phyloP scores from a whole-genome alignment of 30 jellyfish, hydroid and myxozoan genomes.

The Aurelia aurita complex sp. Pacific region DNA sequence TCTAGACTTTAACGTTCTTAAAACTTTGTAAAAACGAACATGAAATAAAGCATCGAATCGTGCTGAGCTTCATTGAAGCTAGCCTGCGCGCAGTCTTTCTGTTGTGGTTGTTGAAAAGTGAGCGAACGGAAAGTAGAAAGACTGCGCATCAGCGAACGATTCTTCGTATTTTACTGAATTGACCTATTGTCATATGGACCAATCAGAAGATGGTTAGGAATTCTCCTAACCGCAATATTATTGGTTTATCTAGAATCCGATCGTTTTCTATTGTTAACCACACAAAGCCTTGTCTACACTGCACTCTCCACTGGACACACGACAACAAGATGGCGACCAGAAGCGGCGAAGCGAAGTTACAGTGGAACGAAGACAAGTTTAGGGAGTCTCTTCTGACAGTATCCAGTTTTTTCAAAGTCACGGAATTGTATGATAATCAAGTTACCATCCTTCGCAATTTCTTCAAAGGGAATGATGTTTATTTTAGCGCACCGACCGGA shows the following conservation, averaged over 20 bases:
- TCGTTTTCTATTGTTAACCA: background rate
- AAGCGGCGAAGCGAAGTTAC: slow-evolving; percentile 13
- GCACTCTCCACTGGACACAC: background rate
- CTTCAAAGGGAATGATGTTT: slow-evolving; percentile 21
- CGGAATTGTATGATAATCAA: slow-evolving; percentile 13
- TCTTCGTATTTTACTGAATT: slow-evolving; percentile 19
- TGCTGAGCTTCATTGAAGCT: too few species aligned
- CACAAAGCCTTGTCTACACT: too few species aligned
- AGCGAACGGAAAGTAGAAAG: too few species aligned
- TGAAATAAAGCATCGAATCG: too few species aligned
- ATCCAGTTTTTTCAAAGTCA: slow-evolving; percentile 1
- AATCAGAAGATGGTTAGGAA: slow-evolving; percentile 20
- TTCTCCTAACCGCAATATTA: slow-evolving; percentile 17
- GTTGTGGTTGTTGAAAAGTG: too few species aligned
- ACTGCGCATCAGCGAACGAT: too few species aligned
- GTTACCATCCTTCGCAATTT: slow-evolving; percentile 34
- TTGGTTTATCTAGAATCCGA: slow-evolving; percentile 4
- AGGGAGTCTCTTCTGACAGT: slow-evolving; percentile 27
- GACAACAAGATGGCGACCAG: slow-evolving; percentile 13
- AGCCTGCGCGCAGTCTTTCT: too few species aligned
- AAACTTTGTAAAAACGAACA: too few species aligned
- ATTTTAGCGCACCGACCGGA: too few species aligned
- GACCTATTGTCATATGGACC: slow-evolving; percentile 20
- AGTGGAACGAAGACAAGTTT: slow-evolving; percentile 34
- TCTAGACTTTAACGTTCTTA: too few species aligned